phyloP scores from a whole-genome alignment of 2,113 vertebrate genomes.

The Poeciliopsis prolifica region DNA sequence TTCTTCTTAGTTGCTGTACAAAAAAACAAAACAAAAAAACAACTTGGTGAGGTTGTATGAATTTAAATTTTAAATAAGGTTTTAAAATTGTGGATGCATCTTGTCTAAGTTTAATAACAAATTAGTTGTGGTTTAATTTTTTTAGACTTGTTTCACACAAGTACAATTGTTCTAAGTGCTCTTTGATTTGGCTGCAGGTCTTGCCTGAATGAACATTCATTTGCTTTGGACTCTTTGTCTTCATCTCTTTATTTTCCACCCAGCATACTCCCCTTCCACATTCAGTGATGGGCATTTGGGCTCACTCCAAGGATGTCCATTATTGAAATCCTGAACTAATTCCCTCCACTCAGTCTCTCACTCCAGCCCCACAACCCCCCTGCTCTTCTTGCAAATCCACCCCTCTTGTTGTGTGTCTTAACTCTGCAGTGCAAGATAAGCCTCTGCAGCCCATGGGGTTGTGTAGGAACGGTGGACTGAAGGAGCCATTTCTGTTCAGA shows the following conservation, averaged over 20 bases:
- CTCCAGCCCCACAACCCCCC: not conserved
- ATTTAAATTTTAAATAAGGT: not conserved
- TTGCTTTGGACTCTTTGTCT: constrained; percentile 42
- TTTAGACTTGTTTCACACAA: not conserved
- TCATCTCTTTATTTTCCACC: constrained; percentile 44
- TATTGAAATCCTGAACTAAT: constrained; percentile 64
- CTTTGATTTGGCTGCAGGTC: constrained; percentile 24
- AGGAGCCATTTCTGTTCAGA: constrained; percentile 37
- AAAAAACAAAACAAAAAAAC: not conserved
- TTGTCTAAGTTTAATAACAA: not conserved
- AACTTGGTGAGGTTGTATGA: not conserved
- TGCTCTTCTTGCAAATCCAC: constrained; percentile 22
- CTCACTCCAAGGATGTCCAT: constrained; percentile 62
- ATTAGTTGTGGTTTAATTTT: not conserved
- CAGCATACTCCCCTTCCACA: constrained; percentile 11
- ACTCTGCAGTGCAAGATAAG: constrained; percentile 54
- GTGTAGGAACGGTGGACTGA: constrained; percentile 21
- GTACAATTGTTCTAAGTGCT: constrained; percentile 2
- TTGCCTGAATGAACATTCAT: constrained; percentile 49
- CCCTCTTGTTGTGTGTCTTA: constrained; percentile 17
- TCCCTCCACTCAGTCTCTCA: constrained; percentile 32
- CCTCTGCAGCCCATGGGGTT: constrained; percentile 33
- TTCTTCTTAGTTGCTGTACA: constrained; percentile 18
- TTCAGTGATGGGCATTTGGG: constrained; percentile 49
- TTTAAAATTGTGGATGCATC: not conserved